phyloP scores from a whole-genome alignment of 2,113 vertebrate species.

The Laticauda laticaudata region DNA sequence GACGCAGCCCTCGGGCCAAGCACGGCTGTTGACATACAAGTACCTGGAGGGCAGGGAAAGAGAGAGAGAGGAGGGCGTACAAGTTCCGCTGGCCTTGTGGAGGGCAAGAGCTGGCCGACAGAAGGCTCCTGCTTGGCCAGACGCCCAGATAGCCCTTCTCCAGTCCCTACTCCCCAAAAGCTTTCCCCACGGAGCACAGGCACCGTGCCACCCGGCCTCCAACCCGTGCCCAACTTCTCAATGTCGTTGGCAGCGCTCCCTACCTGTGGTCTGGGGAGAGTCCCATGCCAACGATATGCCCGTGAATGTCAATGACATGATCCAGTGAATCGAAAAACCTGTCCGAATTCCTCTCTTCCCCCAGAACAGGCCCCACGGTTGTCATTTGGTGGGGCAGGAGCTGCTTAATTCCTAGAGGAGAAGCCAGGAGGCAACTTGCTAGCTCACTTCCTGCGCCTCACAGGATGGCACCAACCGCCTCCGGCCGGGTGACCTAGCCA shows the following conservation, averaged over 20 bases:
- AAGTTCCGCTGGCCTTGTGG: background rate
- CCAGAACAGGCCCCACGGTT: conserved; percentile 86
- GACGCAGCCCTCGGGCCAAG: conserved; percentile 87
- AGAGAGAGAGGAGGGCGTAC: background rate
- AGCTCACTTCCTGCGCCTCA: background rate
- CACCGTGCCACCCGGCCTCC: background rate
- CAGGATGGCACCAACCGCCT: background rate
- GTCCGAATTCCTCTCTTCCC: conserved; percentile 84
- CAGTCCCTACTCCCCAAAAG: background rate
- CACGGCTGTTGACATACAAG: conserved; percentile 93
- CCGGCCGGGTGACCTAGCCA: rapidly evolving
- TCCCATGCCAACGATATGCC: conserved; percentile 97
- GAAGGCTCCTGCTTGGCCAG: background rate
- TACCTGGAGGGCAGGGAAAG: conserved; percentile 74
- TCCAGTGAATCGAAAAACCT: conserved; percentile 95
- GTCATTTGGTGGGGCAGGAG: conserved; percentile 97
- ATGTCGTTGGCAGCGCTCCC: background rate
- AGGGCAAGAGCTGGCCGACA: background rate
- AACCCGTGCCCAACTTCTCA: background rate
- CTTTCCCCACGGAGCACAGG: background rate
- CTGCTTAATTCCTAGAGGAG: conserved; percentile 84
- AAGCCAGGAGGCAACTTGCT: background rate
- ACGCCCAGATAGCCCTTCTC: background rate
- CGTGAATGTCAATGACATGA: conserved; percentile 93
- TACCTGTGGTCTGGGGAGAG: conserved; percentile 96